Evolutionary conservation across 1,140 invertebrate genomes (phyloP).

Genomic region (Heliconius congener): DNA sequence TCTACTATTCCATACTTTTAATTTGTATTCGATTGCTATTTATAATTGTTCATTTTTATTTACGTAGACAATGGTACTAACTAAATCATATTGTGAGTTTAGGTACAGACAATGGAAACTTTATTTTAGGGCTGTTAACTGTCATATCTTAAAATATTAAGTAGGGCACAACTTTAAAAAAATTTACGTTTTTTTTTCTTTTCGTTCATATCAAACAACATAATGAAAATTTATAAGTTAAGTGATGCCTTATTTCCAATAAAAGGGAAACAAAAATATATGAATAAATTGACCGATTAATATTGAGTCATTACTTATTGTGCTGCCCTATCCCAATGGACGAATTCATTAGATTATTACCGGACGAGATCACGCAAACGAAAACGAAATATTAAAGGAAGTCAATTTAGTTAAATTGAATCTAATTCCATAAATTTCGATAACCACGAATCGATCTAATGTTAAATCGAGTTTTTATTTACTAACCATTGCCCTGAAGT

Average conservation of each 20-base stretch:
- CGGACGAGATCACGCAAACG: constrained; percentile 78
- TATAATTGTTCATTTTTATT: background rate
- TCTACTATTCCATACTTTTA: constrained; percentile 48
- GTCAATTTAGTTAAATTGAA: constrained; percentile 75
- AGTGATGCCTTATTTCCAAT: constrained; percentile 34
- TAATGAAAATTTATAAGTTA: constrained; percentile 26
- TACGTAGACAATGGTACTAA: background rate
- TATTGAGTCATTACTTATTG: constrained; percentile 72
- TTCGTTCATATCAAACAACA: no score
- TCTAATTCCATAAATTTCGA: constrained; percentile 54
- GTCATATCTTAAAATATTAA: no score
- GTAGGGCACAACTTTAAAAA: background rate
- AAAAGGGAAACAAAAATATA: constrained; percentile 44
- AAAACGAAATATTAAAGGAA: constrained; percentile 78
- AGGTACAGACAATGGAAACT: no score
- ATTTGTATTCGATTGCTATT: constrained; percentile 24
- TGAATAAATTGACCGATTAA: constrained; percentile 64
- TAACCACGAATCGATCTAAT: background rate
- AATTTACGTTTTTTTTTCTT: background rate
- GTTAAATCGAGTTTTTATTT: background rate
- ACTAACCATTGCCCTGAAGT: background rate
- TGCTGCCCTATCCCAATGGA: constrained; percentile 71
- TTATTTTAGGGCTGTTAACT: no score
- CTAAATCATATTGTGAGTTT: no score
- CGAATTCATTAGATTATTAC: constrained; percentile 78